Evolutionary conservation across 2,888 invertebrate genomes (phyloP).

Genomic region (Nasonovia ribisnigri): DNA sequence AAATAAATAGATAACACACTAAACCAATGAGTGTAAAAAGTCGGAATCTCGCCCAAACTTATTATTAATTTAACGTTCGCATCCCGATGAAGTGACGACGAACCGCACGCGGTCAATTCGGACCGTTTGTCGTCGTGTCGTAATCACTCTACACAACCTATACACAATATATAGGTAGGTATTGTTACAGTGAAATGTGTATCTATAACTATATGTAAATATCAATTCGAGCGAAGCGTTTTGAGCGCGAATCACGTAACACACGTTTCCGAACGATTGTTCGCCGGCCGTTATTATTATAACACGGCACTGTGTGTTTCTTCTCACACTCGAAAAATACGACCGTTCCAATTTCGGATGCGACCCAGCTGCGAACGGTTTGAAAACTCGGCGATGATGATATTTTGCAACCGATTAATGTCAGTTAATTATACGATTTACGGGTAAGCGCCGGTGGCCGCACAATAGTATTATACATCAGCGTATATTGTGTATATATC

Average conservation of each 20-base stretch:
- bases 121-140: neutral
- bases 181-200: constrained; percentile 6
- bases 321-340: constrained; percentile 36
- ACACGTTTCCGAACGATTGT: constrained; percentile 40
- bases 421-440: constrained; percentile 31
- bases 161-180: neutral
- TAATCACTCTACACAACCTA: neutral
- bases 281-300: neutral
- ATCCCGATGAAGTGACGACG: neutral
- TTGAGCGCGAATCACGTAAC: constrained; percentile 35
- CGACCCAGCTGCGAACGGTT: neutral
- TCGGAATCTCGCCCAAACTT: neutral
- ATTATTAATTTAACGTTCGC: neutral
- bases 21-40: accelerated
- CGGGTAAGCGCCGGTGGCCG: neutral
- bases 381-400: neutral
- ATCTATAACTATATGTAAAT: neutral
- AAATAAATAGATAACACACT: neutral
- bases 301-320: neutral
- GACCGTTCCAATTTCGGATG: constrained; percentile 51
- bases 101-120: neutral
- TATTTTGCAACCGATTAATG: constrained; percentile 62
- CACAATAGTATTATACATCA: constrained; percentile 8
- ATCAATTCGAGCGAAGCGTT: neutral
- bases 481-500: neutral